Conservation (phyloP, 37 sponge, comb jelly and placozoan genomes). For the Axinella damicornis region DNA sequence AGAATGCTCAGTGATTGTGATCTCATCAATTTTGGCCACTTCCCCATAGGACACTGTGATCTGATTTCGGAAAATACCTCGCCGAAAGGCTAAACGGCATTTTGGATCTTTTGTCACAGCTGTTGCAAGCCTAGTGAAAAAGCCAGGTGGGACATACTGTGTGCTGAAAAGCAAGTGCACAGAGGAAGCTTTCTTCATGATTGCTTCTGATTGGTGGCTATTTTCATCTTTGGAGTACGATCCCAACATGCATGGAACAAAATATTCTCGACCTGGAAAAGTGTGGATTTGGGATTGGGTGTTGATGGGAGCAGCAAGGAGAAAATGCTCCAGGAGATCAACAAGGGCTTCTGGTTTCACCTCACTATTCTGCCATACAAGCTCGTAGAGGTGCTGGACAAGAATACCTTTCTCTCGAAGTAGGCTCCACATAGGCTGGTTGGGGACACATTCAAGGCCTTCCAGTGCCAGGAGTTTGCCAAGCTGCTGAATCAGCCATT, state of each 20-base stretch:
- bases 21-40: slow-evolving; percentile 18
- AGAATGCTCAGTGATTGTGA: slow-evolving; percentile 4
- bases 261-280: slow-evolving; percentile 15
- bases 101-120: not conserved
- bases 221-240: not conserved
- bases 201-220: not conserved
- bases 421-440: too few species aligned
- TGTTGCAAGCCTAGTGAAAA: slow-evolving; percentile 47
- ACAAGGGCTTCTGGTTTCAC: slow-evolving; percentile 15
- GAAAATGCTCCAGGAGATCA: slow-evolving; percentile 34
- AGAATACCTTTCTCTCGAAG: slow-evolving; percentile 49
- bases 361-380: slow-evolving; percentile 12
- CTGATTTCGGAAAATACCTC: slow-evolving; percentile 22
- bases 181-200: slow-evolving; percentile 28
- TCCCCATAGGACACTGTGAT: slow-evolving; percentile 31
- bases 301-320: slow-evolving; percentile 9
- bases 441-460: not conserved
- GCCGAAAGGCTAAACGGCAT: not conserved
- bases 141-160: slow-evolving; percentile 63
- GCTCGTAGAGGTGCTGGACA: slow-evolving; percentile 32
- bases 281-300: not conserved
- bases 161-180: slow-evolving; percentile 35
- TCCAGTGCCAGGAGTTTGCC: slow-evolving; percentile 31
- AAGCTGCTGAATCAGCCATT: slow-evolving; percentile 50
- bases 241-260: slow-evolving; percentile 31